These are phyloP conservation scores for Aphrophora alni DNA, from an alignment of 2,888 invertebrate genomes.

Conservation along the genomic window DNA sequence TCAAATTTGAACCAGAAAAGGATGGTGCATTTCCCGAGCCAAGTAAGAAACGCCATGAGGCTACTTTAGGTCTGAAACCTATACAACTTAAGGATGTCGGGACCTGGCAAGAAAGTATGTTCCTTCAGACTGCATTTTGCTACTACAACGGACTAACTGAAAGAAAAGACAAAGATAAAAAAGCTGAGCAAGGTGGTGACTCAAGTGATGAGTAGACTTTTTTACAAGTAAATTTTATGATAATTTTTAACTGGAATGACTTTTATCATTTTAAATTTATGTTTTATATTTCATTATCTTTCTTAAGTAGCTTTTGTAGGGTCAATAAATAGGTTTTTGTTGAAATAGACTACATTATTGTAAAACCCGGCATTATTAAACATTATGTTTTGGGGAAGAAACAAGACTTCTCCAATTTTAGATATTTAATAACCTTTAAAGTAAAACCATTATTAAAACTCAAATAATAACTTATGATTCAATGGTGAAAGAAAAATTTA, in stretches of 20 bases:
- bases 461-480: no score
- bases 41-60: not conserved
- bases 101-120: no score
- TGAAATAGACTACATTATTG: no score
- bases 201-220: no score
- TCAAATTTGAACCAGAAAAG: no score
- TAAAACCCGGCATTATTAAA: no score
- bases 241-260: not conserved
- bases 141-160: not conserved
- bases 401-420: not conserved
- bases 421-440: not conserved
- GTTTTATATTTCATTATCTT: no score
- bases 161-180: not conserved
- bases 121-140: no score
- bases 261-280: not conserved
- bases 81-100: not conserved
- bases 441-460: not conserved
- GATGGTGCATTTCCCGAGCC: not conserved
- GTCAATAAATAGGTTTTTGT: not conserved
- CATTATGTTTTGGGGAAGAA: no score
- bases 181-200: no score
- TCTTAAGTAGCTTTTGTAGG: no score
- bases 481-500: not conserved
- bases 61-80: not conserved
- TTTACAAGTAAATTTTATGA: not conserved